Conservation (phyloP, 2,113 vertebrate species). For the Monarcha castaneiventris region DNA sequence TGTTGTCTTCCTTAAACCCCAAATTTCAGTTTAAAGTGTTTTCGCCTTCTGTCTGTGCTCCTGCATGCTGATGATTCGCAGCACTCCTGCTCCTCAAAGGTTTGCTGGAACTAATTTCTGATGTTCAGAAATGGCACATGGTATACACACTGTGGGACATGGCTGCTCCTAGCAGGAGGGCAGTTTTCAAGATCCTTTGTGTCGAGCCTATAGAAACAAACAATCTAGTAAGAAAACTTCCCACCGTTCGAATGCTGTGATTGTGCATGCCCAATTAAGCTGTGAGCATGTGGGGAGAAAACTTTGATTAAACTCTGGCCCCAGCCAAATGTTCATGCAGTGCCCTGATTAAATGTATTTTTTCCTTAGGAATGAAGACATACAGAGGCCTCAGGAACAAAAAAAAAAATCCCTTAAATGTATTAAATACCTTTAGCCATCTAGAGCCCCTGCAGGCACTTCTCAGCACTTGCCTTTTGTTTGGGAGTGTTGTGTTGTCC, state of each 20-base stretch:
- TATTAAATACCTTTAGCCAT: neutral
- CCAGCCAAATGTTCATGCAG: neutral
- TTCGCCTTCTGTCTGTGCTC: neutral
- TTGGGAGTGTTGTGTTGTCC: neutral
- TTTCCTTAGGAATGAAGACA: neutral
- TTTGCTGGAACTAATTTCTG: neutral
- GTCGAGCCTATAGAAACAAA: neutral
- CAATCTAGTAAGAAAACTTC: neutral
- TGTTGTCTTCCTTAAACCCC: neutral
- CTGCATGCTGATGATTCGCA: neutral
- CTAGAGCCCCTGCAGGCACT: neutral
- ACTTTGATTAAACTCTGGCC: neutral
- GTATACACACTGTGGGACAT: neutral
- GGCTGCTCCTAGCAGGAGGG: neutral
- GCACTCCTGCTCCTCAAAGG: neutral
- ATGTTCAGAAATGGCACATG: neutral
- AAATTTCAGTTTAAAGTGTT: neutral
- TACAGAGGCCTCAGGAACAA: neutral
- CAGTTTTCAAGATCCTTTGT: neutral
- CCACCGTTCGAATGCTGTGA: fast-evolving
- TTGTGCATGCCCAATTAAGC: neutral
- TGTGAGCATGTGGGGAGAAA: neutral
- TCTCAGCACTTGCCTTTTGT: neutral
- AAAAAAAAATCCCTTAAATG: neutral
- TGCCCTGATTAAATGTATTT: neutral